Conservation (phyloP, 2,888 invertebrate genomes). For the Phoenoteleia sp. region DNA sequence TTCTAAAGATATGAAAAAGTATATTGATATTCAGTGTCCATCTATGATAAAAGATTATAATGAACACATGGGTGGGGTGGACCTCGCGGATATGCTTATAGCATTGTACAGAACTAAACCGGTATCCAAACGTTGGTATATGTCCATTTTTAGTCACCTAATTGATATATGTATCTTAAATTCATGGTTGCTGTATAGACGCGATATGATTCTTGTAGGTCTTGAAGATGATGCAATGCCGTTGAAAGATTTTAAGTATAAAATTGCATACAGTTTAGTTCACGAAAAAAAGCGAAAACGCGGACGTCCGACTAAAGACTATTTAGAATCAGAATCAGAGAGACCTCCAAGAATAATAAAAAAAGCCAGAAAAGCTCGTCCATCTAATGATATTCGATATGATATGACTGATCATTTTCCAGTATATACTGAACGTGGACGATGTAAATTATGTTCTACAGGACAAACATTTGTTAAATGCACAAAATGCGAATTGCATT, state of each 20-base stretch:
- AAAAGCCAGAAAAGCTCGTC: neutral
- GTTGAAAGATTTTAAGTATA: constrained; percentile 26
- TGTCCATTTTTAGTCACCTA: constrained; percentile 74
- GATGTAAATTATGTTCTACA: constrained; percentile 7
- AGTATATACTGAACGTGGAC: neutral
- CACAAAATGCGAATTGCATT: neutral
- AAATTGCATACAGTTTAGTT: constrained; percentile 26
- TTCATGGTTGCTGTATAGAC: constrained; percentile 71
- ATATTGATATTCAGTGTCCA: constrained; percentile 75
- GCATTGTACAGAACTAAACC: constrained; percentile 73
- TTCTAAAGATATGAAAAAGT: constrained; percentile 72
- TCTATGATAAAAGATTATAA: constrained; percentile 67
- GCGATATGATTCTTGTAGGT: neutral
- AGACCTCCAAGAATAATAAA: neutral
- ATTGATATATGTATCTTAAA: constrained; percentile 79
- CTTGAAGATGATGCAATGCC: neutral
- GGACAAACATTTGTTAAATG: neutral
- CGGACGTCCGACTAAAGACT: neutral
- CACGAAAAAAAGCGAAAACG: constrained; percentile 19
- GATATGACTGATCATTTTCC: constrained; percentile 23
- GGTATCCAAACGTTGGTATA: constrained; percentile 79
- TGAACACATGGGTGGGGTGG: constrained; percentile 77
- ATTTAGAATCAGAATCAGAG: neutral
- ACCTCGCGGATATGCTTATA: constrained; percentile 76
- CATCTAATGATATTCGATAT: neutral